Evolutionary conservation across 2,113 vertebrate genomes (phyloP), one percentile per base, ranked within the genome.

Genomic region (Tachycineta bicolor): DNA sequence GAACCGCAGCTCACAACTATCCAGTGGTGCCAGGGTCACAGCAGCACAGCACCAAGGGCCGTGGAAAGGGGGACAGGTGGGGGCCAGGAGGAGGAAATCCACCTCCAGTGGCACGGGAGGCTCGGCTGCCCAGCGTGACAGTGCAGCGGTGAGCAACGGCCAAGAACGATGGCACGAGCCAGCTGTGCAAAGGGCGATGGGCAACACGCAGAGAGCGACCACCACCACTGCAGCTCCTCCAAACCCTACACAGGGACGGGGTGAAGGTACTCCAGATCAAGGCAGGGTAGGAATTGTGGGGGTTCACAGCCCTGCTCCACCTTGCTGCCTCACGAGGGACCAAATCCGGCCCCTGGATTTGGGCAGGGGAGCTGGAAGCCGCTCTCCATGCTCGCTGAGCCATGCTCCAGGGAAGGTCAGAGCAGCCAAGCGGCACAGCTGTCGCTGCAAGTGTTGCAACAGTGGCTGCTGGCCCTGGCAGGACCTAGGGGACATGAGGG

Each of bases 171-270:
- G 62, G 63, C 63, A 70, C 44, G 1, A 33, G 29, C 21, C 84
- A 28, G 25, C 25, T 13, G 10, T 23, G 46, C 58, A 8, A 9
- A 44, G 67, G 83, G 46, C 41, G 34, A 29, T 9, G 34, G 68
- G 2, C 6, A 8, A 15, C 14, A 0, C 0, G 22, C 26, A 29
- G 10, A 26, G 28, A 2, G 33, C 3, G 1, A 9, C 41, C 23
- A 7, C 14, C 6, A 3, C 29, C 31, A 3, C 41, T 2, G 11
- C 8, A 15, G 78, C 52, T 43, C 14, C 39, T 15, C 64, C 12
- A 4, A 16, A 24, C 3, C 50, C 6, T 5, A 20, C 37, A 2
- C 6, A 1, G 34, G 64, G 55, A 21, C 1, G n/a, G 50, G 26
- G 0, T 14, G 41, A 59, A 65, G 33, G 25, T 4, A 29, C 14